Evolutionary conservation across 2,113 vertebrate genomes (phyloP).

Genomic region (Embiotoca jacksoni): DNA sequence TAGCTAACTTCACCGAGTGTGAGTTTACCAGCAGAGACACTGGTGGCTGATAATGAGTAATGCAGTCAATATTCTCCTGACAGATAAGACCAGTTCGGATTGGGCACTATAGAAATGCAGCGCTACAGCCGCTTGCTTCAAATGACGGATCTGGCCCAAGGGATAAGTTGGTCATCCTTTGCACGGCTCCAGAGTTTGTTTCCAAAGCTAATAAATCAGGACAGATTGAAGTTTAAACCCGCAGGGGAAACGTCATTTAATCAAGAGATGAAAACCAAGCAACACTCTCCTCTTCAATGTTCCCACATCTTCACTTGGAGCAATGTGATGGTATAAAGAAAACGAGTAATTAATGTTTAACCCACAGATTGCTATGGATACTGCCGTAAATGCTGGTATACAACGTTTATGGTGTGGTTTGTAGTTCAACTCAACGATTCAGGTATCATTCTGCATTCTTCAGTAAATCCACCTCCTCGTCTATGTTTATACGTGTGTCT

Average conservation of each 20-base stretch:
- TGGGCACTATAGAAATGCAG: constrained; percentile 20
- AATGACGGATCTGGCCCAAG: constrained; percentile 56
- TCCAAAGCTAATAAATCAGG: constrained; percentile 69
- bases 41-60: constrained; percentile 66
- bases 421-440: background rate
- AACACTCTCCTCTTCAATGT: constrained; percentile 2
- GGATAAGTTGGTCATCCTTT: constrained; percentile 66
- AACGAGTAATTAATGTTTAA: constrained; percentile 29
- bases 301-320: constrained; percentile 25
- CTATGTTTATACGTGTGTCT: background rate
- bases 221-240: constrained; percentile 57
- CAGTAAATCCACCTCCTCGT: constrained; percentile 7
- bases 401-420: background rate
- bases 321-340: constrained; percentile 9
- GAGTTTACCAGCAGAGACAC: constrained; percentile 44
- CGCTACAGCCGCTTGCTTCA: constrained; percentile 17
- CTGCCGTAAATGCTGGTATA: background rate
- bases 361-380: background rate
- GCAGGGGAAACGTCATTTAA: constrained; percentile 66
- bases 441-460: constrained; percentile 14
- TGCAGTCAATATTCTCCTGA: constrained; percentile 67
- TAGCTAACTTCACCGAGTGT: constrained; percentile 43
- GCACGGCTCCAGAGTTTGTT: constrained; percentile 47
- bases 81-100: constrained; percentile 49
- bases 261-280: constrained; percentile 72